Evolutionary conservation across 1,140 invertebrate genomes (phyloP), one percentile per base, ranked within the genome.

Genomic region (Zaprionus vittiger): DNA sequence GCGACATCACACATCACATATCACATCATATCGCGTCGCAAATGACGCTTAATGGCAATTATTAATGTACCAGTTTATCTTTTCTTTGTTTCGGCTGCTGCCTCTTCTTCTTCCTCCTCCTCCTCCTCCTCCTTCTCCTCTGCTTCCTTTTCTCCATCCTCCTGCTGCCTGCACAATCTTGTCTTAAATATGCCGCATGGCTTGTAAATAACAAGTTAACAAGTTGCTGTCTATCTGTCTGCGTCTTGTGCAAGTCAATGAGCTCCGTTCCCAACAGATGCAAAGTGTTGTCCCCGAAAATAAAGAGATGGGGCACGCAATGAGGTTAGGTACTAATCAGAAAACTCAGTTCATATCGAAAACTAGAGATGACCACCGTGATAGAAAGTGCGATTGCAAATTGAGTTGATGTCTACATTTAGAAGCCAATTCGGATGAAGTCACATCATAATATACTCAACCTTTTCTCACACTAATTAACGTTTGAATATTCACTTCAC

Each of bases 21-120:
- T 31, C 52, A 52, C 66, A 52, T 75, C 52, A 12, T 54, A 54
- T 54, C 49, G 9, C 49, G 15, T 4, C 41, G 41, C 49, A 63
- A 69, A 74, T 70, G 81, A 60, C 66, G 63, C 66, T 83, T 80
- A 75, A 86, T 87, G 80, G 84, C 73, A 80, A 87, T 83, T 83
- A 87, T 74, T 80, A 86, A 73, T 86, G 83, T 86, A 83, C 83
- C 83, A 87, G 83, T 83, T 87, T 80, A 54, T 61, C 49, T 62
- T 54, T 54, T 38, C 38, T 52, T 83, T 56, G 31, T 67, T 63
- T 41, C 56, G 44, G 22, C 73, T 63, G 56, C 26, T 75, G 52
- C 44, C 49, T 37, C 17, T 37, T 24, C 47, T 28, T 41, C 5
- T 15, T 57, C 24, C 24, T 20, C 20, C 14, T 54, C 14, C 38